These are phyloP conservation scores for Thalassarche chlororhynchos DNA, from an alignment of 2,113 vertebrate species.

Conservation along the genomic window DNA sequence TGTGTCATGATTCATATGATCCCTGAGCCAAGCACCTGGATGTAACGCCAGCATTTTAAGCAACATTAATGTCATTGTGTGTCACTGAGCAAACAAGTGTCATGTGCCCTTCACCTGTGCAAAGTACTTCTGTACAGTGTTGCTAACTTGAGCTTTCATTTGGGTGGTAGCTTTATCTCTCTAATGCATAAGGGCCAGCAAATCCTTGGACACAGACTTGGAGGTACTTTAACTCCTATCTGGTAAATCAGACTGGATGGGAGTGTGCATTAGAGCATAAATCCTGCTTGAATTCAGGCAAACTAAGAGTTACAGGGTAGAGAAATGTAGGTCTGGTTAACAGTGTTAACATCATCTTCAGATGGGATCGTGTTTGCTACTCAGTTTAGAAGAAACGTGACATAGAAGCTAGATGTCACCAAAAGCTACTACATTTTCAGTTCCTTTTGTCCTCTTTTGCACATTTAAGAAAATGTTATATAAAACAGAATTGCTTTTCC, in stretches of 20 bases:
- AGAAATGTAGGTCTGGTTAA: background rate
- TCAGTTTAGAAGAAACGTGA: background rate
- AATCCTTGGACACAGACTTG: background rate
- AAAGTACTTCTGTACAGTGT: background rate
- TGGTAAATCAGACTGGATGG: background rate
- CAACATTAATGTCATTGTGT: background rate
- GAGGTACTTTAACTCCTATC: background rate
- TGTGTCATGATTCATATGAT: background rate
- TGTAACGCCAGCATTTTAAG: background rate
- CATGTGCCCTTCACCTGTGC: background rate
- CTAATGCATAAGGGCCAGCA: background rate
- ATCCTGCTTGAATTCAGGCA: background rate
- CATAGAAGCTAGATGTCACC: background rate
- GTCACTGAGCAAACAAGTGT: background rate
- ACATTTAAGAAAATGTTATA: background rate
- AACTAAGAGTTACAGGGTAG: background rate
- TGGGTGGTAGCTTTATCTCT: background rate
- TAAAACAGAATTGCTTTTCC: background rate
- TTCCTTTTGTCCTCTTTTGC: background rate
- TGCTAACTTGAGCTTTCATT: background rate
- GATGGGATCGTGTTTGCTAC: background rate
- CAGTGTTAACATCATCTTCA: background rate
- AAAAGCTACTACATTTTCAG: background rate
- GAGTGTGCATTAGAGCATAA: background rate
- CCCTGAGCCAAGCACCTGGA: background rate